These are phyloP conservation scores for Planiliza haematocheilus DNA, from an alignment of 2,113 vertebrate species.

Conservation along the genomic window DNA sequence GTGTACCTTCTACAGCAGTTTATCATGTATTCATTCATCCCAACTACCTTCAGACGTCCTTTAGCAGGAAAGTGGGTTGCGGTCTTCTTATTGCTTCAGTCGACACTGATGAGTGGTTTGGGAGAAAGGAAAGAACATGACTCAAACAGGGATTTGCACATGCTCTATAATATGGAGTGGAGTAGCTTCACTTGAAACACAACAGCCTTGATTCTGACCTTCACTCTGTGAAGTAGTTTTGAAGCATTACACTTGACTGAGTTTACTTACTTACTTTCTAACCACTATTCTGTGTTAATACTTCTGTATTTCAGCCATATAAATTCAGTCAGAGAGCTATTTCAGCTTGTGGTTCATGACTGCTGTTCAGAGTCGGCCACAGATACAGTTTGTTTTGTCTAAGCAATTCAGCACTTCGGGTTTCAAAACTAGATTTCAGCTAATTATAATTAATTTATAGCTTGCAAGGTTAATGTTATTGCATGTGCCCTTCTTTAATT, in stretches of 20 bases:
- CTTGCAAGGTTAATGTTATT: not conserved
- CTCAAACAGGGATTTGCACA: constrained; percentile 36
- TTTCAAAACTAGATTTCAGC: too few species aligned
- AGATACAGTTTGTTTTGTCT: not conserved
- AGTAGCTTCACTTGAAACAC: constrained; percentile 24
- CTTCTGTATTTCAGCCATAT: not conserved
- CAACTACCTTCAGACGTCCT: constrained; percentile 59
- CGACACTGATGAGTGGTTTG: constrained; percentile 46
- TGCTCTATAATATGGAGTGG: constrained; percentile 35
- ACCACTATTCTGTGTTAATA: not conserved
- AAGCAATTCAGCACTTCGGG: not conserved
- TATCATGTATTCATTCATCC: constrained; percentile 46
- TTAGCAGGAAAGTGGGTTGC: constrained; percentile 25
- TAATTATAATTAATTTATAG: not conserved
- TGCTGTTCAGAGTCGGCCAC: not conserved
- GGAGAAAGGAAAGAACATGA: constrained; percentile 33
- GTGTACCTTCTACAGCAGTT: constrained; percentile 31
- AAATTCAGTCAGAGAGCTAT: not conserved
- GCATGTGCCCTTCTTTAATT: not conserved
- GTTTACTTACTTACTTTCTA: constrained; percentile 7
- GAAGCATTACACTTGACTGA: constrained; percentile 7
- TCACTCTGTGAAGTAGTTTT: constrained; percentile 22
- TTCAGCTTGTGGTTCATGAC: not conserved
- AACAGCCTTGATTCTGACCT: constrained; percentile 41
- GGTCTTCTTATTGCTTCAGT: constrained; percentile 50